Evolutionary conservation across 2,888 invertebrate genomes (phyloP), one percentile per base, ranked within the genome.

Genomic region (Himalopsyche kuldschensis): DNA sequence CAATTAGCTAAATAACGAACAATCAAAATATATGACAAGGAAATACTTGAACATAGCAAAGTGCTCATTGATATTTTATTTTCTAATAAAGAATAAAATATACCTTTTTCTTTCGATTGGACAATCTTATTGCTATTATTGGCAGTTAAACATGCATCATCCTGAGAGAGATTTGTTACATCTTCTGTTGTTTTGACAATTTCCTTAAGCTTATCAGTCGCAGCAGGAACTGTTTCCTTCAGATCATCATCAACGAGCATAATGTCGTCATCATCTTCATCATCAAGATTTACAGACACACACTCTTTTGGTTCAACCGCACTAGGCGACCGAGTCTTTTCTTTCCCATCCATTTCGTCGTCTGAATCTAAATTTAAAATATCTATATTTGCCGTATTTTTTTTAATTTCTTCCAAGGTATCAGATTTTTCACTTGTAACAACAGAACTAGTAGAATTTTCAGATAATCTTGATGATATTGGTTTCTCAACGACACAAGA

Each of bases 201-300:
- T 3, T 69, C 30, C 30, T 69, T 30, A 15, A 4, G 69, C 24
- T 55, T 10, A 55, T 55, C 24, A 15, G 41, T 15, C 15, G 41
- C 15, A 15, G 15, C 15, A 41, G 41, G 41, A 41, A 41, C 41
- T 41, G 15, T 15, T 41, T 15, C 41, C 41, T 41, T 41, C 11
- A 86, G 85, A 77, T 89, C 89, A 83, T 91, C 91, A 87, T 91
- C 91, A 86, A 91, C 90, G 24, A 92, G 83, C 90, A 92, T 90
- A 31, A 91, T 89, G 85, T 91, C 91, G 87, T 91, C 91, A 87
- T 91, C 90, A 87, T 91, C 90, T 82, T 90, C 90, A 17, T 91
- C 91, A 87, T 91, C 90, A 87, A 91, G 90, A 83, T 90, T 90
- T 10, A 83, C 55, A 32, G 84, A 82, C 75, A 86, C 84, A 31